phyloP scores from a whole-genome alignment of 1,140 invertebrate genomes.

The Hylaeus anthracinus region DNA sequence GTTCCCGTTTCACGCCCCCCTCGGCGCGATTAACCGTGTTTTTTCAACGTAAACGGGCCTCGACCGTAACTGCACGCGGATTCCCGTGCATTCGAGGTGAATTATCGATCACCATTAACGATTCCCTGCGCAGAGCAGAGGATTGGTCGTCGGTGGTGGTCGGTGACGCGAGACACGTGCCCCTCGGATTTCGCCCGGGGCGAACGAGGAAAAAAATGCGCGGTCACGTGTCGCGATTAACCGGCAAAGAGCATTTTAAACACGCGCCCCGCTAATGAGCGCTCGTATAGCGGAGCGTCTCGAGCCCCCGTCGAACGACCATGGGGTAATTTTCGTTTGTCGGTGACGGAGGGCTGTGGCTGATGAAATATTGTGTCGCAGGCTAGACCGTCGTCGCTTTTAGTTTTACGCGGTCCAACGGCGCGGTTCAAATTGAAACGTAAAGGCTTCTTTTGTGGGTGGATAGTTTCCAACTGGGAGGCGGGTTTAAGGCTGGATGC shows the following conservation, averaged over 20 bases:
- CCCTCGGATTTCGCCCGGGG: not conserved
- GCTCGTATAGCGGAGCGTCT: not conserved
- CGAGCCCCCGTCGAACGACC: too few species aligned
- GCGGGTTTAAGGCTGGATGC: too few species aligned
- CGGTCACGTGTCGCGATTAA: conserved; percentile 22
- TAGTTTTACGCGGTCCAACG: too few species aligned
- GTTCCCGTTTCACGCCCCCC: not conserved
- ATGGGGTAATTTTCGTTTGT: not conserved
- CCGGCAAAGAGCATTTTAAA: not conserved
- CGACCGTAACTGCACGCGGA: not conserved
- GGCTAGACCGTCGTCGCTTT: too few species aligned
- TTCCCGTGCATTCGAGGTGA: not conserved
- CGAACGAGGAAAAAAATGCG: not conserved
- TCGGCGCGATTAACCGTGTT: not conserved
- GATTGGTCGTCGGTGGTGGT: not conserved
- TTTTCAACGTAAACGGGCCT: not conserved
- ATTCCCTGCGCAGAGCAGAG: not conserved
- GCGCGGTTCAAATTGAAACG: too few species aligned
- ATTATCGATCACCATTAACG: conserved; percentile 26
- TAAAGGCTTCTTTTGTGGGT: too few species aligned
- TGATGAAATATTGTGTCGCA: not conserved
- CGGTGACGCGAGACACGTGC: not conserved
- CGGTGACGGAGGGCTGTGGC: not conserved
- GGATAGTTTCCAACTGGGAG: too few species aligned
- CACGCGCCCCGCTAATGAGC: conserved; percentile 2